Evolutionary conservation across 2,888 invertebrate species (phyloP).

Genomic region (Hirtodrosophila confusa): DNA sequence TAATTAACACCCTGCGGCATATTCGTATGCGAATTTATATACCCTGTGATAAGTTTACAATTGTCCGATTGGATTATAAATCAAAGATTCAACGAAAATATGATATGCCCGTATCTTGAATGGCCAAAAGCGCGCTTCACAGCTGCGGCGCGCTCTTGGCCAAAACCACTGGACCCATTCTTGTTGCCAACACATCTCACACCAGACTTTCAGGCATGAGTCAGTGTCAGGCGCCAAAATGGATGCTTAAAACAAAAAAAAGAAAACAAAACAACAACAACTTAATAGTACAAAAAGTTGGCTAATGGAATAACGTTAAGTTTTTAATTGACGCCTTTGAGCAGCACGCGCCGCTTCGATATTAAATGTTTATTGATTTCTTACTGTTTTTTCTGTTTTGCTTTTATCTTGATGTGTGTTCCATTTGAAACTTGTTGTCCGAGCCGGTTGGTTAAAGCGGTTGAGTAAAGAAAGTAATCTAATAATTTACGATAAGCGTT

Average conservation of each 20-base stretch:
- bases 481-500: slow-evolving; percentile 6
- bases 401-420: slow-evolving; percentile 35
- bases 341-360: slow-evolving; percentile 67
- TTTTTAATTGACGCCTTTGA: slow-evolving; percentile 72
- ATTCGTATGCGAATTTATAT: slow-evolving; percentile 14
- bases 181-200: slow-evolving; percentile 52
- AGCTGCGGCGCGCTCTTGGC: slow-evolving; percentile 1
- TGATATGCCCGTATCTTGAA: no score
- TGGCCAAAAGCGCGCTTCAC: no score
- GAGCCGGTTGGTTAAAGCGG: slow-evolving; percentile 62
- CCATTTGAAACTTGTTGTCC: slow-evolving; percentile 43
- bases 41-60: slow-evolving; percentile 19
- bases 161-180: slow-evolving; percentile 32
- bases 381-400: slow-evolving; percentile 24
- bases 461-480: slow-evolving; percentile 42
- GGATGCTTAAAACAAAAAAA: no score
- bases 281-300: slow-evolving; percentile 26
- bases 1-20: slow-evolving; percentile 70
- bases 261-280: slow-evolving; percentile 17
- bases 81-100: slow-evolving; percentile 6
- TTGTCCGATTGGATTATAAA: slow-evolving; percentile 27
- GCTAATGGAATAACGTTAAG: slow-evolving; percentile 59
- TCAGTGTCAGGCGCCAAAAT: slow-evolving; percentile 45
- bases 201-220: slow-evolving; percentile 40
- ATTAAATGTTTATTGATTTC: slow-evolving; percentile 38